phyloP scores from a whole-genome alignment of 2,888 invertebrate genomes.

The Spodoptera picta region DNA sequence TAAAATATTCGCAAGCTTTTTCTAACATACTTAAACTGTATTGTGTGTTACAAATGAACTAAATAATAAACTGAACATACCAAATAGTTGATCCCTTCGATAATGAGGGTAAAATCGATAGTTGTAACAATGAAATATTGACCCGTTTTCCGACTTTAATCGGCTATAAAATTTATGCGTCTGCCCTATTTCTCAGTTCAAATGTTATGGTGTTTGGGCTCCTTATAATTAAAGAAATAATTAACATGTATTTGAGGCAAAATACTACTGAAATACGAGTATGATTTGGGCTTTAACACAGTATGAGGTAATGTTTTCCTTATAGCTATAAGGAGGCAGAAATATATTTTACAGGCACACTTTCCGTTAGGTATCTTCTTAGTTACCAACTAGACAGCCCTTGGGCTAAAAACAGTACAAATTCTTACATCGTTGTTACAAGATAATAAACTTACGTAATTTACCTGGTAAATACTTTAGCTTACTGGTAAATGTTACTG shows the following conservation, averaged over 20 bases:
- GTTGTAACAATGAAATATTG: constrained; percentile 62
- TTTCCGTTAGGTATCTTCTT: too few relatives aligned
- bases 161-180: constrained; percentile 62
- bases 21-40: neutral
- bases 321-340: neutral
- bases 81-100: constrained; percentile 37
- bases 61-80: constrained; percentile 28
- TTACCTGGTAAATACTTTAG: too few relatives aligned
- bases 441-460: too few relatives aligned
- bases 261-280: neutral
- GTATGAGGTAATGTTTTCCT: constrained; percentile 6
- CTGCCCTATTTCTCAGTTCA: constrained; percentile 53
- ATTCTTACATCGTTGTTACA: too few relatives aligned
- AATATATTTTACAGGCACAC: too few relatives aligned
- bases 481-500: too few relatives aligned
- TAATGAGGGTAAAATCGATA: constrained; percentile 62
- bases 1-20: neutral
- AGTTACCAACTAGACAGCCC: too few relatives aligned
- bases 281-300: constrained; percentile 4
- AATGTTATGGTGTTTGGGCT: constrained; percentile 36
- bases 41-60: constrained; percentile 10
- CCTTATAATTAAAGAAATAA: constrained; percentile 41
- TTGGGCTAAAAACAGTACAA: too few relatives aligned
- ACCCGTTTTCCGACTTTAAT: constrained; percentile 60
- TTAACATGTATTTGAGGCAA: constrained; percentile 18